These are phyloP conservation scores for Casuarius casuarius DNA, from an alignment of 2,113 vertebrate species.

Conservation along the genomic window DNA sequence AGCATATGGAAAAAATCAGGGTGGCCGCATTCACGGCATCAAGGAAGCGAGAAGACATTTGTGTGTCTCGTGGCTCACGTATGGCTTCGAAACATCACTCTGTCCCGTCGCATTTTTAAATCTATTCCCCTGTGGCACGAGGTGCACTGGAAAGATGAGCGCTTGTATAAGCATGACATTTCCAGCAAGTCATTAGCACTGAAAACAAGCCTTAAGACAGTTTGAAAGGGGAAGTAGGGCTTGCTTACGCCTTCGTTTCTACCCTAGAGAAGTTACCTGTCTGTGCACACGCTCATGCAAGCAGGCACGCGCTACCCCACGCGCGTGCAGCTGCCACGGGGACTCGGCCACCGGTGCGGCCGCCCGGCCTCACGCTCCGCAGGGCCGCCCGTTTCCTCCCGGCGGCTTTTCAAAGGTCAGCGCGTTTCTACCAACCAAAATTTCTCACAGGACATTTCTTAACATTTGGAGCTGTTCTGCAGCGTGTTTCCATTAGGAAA, in stretches of 20 bases:
- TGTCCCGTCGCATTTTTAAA: not conserved
- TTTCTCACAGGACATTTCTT: not conserved
- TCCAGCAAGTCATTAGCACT: not conserved
- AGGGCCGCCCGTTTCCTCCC: no score
- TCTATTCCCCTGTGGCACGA: not conserved
- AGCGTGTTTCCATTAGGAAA: not conserved
- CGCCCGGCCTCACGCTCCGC: no score
- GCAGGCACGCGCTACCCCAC: no score
- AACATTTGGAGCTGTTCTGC: not conserved
- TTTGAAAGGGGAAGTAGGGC: not conserved
- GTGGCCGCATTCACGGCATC: fast-evolving
- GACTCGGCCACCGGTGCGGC: no score
- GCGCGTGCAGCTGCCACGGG: no score
- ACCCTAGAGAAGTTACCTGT: not conserved
- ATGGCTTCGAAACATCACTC: not conserved
- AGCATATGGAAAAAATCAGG: not conserved
- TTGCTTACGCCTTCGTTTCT: not conserved
- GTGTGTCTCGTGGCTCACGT: not conserved
- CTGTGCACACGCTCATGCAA: not conserved
- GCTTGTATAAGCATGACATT: not conserved
- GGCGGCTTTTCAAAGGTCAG: no score
- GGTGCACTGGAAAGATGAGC: not conserved
- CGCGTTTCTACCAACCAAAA: not conserved
- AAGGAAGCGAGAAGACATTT: not conserved
- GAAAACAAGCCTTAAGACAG: not conserved